Evolutionary conservation across 2,888 invertebrate species (phyloP).

Genomic region (Dastarcus helophoroides): DNA sequence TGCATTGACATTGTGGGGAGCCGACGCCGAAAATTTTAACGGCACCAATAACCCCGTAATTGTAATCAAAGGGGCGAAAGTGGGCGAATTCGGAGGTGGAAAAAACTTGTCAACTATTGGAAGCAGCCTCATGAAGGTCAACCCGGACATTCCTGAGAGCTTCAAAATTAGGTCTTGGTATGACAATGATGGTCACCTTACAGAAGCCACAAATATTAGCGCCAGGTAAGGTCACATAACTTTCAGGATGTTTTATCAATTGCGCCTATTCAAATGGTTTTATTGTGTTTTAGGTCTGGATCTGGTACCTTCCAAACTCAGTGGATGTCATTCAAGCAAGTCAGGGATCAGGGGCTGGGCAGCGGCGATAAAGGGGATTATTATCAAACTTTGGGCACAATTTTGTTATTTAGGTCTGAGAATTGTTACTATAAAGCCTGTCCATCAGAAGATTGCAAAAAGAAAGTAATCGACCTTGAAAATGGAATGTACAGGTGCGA

Average conservation of each 20-base stretch:
- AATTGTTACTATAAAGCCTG: conserved; percentile 89
- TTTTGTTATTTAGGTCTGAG: conserved; percentile 67
- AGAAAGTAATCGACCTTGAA: conserved; percentile 82
- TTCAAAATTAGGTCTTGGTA: conserved; percentile 86
- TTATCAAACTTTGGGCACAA: conserved; percentile 65
- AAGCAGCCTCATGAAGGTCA: conserved; percentile 57
- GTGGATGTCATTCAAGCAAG: conserved; percentile 70
- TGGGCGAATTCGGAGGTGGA: conserved; percentile 81
- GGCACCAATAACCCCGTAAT: conserved; percentile 67
- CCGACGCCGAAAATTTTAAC: conserved; percentile 76
- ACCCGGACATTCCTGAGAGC: conserved; percentile 84
- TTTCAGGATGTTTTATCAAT: neutral
- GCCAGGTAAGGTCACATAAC: conserved; percentile 36
- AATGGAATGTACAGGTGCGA: conserved; percentile 89
- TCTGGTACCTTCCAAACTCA: conserved; percentile 4
- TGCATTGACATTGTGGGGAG: conserved; percentile 83
- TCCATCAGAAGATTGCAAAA: conserved; percentile 80
- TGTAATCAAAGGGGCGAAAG: conserved; percentile 70
- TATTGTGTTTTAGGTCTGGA: conserved; percentile 6
- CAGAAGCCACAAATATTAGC: conserved; percentile 54
- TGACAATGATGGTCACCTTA: conserved; percentile 59
- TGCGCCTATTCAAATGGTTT: neutral
- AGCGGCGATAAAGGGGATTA: conserved; percentile 70
- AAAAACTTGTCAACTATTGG: conserved; percentile 50
- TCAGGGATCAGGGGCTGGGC: conserved; percentile 57